Percentiles rank a stretch among this genome's conserved stretches.
These are phyloP conservation scores for Desmodus rotundus DNA, from an alignment of 2,113 vertebrate genomes.

Conservation along the genomic window DNA sequence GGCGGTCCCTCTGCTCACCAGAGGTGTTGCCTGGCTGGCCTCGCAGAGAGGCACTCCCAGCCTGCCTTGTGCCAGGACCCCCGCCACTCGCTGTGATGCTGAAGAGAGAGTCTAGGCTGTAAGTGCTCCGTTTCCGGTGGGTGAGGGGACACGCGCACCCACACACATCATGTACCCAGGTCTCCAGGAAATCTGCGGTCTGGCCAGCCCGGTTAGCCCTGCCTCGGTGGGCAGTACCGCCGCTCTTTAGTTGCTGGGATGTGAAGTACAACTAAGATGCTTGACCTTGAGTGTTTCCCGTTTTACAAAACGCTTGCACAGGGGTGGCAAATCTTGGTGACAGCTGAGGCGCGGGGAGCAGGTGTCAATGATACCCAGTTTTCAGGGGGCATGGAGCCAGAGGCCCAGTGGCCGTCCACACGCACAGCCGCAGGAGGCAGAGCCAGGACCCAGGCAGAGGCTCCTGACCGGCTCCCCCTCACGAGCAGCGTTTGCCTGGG, in stretches of 20 bases:
- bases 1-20: background rate
- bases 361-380: background rate
- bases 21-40: accelerated
- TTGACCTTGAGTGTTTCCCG: accelerated
- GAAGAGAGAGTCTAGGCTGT: too few relatives aligned
- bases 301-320: accelerated
- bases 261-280: background rate
- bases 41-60: too few relatives aligned
- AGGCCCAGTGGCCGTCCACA: accelerated
- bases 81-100: accelerated
- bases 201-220: accelerated
- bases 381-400: too few relatives aligned
- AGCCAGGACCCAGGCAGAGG: accelerated
- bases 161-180: accelerated
- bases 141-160: accelerated
- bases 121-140: accelerated
- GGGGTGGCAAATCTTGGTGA: background rate
- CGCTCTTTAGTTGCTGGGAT: accelerated
- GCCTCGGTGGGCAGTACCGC: accelerated
- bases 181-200: background rate
- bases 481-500: accelerated
- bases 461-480: background rate
- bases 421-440: accelerated
- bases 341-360: background rate
- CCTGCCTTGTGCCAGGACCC: accelerated